These are phyloP conservation scores for Colostygia pectinataria DNA, from an alignment of 2,888 invertebrate species.

Conservation along the genomic window DNA sequence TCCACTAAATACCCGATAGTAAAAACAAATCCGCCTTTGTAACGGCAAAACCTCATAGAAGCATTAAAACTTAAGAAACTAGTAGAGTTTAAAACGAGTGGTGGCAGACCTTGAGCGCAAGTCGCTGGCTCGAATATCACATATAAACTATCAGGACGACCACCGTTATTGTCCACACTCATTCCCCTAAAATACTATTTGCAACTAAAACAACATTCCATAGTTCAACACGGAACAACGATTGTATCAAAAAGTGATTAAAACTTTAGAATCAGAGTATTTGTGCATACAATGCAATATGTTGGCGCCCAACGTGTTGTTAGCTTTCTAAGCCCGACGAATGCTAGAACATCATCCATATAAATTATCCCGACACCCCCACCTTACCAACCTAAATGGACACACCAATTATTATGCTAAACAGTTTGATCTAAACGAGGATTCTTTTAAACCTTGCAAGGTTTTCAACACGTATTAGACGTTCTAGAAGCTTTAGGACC, in stretches of 20 bases:
- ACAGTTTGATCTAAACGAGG: constrained; percentile 64
- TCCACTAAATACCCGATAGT: constrained; percentile 77
- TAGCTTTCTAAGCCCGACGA: constrained; percentile 35
- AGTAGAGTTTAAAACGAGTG: constrained; percentile 61
- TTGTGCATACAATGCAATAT: constrained; percentile 63
- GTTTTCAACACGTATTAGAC: constrained; percentile 59
- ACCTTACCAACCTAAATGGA: constrained; percentile 47
- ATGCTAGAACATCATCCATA: constrained; percentile 9
- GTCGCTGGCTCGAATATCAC: constrained; percentile 62
- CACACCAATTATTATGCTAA: constrained; percentile 66
- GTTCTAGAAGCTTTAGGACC: constrained; percentile 74
- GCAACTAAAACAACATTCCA: constrained; percentile 62
- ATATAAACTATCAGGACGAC: constrained; percentile 59
- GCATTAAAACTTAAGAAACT: constrained; percentile 73
- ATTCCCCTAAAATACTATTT: constrained; percentile 67
- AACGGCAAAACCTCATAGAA: constrained; percentile 67
- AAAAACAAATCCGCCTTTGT: constrained; percentile 57
- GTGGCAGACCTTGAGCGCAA: constrained; percentile 51
- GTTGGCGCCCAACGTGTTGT: constrained; percentile 42
- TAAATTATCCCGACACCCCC: constrained; percentile 39
- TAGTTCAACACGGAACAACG: constrained; percentile 48
- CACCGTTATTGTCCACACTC: constrained; percentile 78
- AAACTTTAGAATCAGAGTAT: constrained; percentile 60
- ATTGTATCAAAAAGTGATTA: constrained; percentile 71
- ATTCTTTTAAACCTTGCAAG: constrained; percentile 55